Conservation (phyloP, 1,140 invertebrate genomes). For the Zaprionus vittiger region DNA sequence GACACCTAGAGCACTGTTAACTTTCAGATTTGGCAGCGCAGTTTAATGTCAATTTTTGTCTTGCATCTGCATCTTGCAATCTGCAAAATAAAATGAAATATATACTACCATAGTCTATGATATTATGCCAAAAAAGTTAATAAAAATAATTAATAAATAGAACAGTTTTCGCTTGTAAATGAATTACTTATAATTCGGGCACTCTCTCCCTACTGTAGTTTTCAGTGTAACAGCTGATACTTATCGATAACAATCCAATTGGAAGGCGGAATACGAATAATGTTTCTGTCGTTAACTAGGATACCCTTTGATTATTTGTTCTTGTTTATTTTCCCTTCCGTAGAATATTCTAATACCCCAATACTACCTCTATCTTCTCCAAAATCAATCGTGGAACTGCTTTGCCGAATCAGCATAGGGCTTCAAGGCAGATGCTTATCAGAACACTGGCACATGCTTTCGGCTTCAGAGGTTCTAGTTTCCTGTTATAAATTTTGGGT, state of each 20-base stretch:
- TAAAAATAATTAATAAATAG: no score
- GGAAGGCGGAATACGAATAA: background rate
- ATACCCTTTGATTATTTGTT: background rate
- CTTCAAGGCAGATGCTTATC: background rate
- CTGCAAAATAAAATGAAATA: no score
- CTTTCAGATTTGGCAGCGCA: no score
- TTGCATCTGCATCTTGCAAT: no score
- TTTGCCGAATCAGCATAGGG: no score
- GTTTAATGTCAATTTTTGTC: no score
- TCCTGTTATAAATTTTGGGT: background rate
- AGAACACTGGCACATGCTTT: background rate
- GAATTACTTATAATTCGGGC: background rate
- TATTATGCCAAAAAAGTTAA: no score
- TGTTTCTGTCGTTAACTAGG: background rate
- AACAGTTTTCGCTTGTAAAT: background rate
- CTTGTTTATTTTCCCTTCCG: background rate
- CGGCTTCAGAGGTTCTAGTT: background rate
- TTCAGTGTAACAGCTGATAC: background rate
- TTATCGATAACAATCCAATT: conserved; percentile 1
- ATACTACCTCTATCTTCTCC: background rate
- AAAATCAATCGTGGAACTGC: background rate
- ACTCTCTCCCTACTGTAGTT: background rate
- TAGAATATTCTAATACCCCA: background rate
- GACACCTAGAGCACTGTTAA: no score
- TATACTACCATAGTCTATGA: no score